These are phyloP conservation scores for Radopholus similis DNA, from an alignment of 1,140 invertebrate species.

Conservation along the genomic window DNA sequence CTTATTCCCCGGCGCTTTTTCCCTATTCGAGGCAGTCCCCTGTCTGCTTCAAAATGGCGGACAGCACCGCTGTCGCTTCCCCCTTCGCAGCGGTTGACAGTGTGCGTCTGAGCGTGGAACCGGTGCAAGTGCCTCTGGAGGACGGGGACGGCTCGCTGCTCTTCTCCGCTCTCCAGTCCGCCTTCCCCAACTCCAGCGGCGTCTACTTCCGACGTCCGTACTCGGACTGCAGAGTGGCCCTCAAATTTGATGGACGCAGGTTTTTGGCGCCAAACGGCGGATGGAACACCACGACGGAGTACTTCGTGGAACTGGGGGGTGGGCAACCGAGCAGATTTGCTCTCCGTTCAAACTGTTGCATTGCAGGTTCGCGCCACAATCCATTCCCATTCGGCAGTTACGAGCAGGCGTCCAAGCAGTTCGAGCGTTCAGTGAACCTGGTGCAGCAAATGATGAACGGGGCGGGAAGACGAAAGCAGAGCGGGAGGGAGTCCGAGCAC, in stretches of 20 bases:
- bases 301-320: slow-evolving; percentile 20
- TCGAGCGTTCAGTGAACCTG: slow-evolving; percentile 13
- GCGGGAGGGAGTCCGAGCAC: background rate
- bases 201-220: slow-evolving; percentile 7
- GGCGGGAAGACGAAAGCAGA: background rate
- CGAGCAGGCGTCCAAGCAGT: slow-evolving; percentile 12
- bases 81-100: background rate
- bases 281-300: slow-evolving; percentile 1
- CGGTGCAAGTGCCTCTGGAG: slow-evolving; percentile 7
- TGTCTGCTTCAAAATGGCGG: too few species aligned
- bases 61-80: background rate
- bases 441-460: slow-evolving; percentile 20
- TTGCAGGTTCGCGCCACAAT: background rate
- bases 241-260: slow-evolving; percentile 17
- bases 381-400: slow-evolving; percentile 16
- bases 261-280: slow-evolving; percentile 10
- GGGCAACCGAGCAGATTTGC: too few species aligned
- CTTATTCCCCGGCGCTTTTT: background rate
- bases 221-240: background rate
- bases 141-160: background rate
- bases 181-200: slow-evolving; percentile 9
- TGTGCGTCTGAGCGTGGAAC: background rate
- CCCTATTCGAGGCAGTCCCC: too few species aligned
- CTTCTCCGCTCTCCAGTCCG: slow-evolving; percentile 10
- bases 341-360: background rate